These are phyloP conservation scores for Gymnopithys bicolor DNA, from an alignment of 2,797 vertebrate genomes.

Conservation along the genomic window DNA sequence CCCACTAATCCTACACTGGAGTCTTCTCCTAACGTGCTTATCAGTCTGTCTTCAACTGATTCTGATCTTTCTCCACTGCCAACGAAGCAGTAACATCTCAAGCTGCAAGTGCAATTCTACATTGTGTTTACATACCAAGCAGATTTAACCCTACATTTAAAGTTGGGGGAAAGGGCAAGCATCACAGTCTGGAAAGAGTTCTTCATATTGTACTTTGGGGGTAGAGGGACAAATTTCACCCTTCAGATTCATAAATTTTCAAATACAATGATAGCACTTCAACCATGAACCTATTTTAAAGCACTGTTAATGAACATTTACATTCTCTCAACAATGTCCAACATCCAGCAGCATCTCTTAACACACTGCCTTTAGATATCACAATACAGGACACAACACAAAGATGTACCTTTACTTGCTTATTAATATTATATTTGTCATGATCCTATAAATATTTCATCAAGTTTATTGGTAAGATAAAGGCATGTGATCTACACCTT, in stretches of 20 bases:
- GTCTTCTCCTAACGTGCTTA: background rate
- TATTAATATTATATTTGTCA: background rate
- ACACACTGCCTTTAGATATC: background rate
- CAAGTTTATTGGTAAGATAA: background rate
- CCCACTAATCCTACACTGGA: background rate
- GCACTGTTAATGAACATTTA: background rate
- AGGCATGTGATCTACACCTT: background rate
- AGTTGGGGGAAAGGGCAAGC: rapidly evolving
- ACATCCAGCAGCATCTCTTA: background rate
- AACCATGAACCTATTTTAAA: background rate
- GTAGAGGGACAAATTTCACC: background rate
- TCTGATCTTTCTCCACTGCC: background rate
- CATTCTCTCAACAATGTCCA: background rate
- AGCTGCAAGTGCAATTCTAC: background rate
- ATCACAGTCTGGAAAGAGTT: background rate
- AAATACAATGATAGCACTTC: background rate
- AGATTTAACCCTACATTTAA: background rate
- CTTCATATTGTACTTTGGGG: background rate
- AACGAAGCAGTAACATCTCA: background rate
- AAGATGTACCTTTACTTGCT: background rate
- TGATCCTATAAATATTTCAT: background rate
- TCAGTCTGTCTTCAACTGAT: background rate
- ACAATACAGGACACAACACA: background rate
- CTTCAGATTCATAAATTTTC: background rate
- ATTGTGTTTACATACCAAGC: background rate